Evolutionary conservation across 2,113 vertebrate species (phyloP).

Genomic region (Pristiophorus japonicus): DNA sequence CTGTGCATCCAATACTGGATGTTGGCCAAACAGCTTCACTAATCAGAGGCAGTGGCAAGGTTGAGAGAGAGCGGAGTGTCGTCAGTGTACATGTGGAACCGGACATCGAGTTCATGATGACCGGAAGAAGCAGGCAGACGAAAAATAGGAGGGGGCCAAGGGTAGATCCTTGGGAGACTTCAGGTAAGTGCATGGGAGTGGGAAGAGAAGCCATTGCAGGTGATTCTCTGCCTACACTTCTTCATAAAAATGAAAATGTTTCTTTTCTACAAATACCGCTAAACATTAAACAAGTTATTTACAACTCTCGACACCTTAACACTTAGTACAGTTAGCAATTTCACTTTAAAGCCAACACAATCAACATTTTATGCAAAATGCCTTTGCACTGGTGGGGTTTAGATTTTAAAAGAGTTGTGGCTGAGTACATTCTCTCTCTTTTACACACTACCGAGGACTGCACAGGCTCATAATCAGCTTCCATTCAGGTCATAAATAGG

Average conservation of each 20-base stretch:
- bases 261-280: not conserved
- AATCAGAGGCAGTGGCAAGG: not conserved
- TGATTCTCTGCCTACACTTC: too few relatives aligned
- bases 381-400: not conserved
- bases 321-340: not conserved
- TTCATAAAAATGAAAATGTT: not conserved
- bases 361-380: constrained; percentile 4
- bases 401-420: not conserved
- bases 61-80: not conserved
- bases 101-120: not conserved
- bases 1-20: not conserved
- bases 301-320: not conserved
- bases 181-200: not conserved
- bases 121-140: not conserved
- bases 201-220: not conserved
- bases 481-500: not conserved
- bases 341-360: not conserved
- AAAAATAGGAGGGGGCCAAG: not conserved
- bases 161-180: not conserved
- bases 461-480: not conserved
- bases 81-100: not conserved
- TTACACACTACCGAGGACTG: not conserved
- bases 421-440: not conserved
- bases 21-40: not conserved
- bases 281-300: not conserved